Conservation (phyloP, 2,113 vertebrate species). For the cat (Felis catus) region DNA sequence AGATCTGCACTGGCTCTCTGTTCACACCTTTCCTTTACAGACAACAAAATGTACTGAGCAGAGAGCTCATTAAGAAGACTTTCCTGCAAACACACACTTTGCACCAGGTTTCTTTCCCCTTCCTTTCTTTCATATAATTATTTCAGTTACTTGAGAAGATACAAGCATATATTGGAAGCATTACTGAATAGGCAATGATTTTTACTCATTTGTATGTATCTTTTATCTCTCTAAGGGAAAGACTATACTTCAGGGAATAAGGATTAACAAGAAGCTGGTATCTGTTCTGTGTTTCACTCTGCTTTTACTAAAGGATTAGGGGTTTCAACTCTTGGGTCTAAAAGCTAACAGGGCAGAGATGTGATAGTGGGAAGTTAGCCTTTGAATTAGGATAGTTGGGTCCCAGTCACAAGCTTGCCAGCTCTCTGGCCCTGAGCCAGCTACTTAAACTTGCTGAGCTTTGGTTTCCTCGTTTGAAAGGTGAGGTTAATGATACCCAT, state of each 20-base stretch:
- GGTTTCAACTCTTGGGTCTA: not conserved
- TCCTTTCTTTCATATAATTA: conserved; percentile 55
- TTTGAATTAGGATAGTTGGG: conserved; percentile 32
- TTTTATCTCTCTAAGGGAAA: conserved; percentile 33
- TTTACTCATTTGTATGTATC: conserved; percentile 48
- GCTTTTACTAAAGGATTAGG: conserved; percentile 3
- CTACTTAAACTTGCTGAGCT: conserved; percentile 36
- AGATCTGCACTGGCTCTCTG: not conserved
- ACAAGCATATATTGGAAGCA: not conserved
- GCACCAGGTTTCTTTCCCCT: conserved; percentile 16
- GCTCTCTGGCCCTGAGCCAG: not conserved
- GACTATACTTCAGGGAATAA: not conserved
- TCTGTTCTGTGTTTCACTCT: conserved; percentile 21
- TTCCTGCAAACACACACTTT: conserved; percentile 53
- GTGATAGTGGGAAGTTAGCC: not conserved
- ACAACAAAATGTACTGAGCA: conserved; percentile 62
- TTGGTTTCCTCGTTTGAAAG: conserved; percentile 46
- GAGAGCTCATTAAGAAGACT: conserved; percentile 72
- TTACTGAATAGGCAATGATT: conserved; percentile 42
- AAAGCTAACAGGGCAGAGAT: not conserved
- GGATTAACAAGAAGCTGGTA: conserved; percentile 3
- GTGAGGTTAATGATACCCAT: conserved; percentile 20
- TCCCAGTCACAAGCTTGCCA: not conserved
- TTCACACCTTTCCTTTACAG: conserved; percentile 70
- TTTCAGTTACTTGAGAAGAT: conserved; percentile 52